Evolutionary conservation across 2,113 vertebrate genomes (phyloP).

Genomic region (Ornithorhynchus anatinus): DNA sequence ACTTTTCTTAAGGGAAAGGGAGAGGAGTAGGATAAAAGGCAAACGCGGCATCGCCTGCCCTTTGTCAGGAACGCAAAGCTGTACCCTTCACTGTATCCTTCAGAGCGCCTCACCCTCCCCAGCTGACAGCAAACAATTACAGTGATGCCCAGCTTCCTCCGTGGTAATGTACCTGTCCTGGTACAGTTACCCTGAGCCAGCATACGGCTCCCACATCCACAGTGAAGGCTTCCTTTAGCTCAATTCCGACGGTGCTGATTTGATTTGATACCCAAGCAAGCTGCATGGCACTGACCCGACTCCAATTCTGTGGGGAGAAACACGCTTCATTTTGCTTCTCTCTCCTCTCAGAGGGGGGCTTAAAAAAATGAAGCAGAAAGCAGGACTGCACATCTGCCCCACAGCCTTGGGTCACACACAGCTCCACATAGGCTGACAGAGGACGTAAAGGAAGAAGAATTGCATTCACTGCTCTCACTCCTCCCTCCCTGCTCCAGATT

Average conservation of each 20-base stretch:
- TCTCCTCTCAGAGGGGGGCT: no score
- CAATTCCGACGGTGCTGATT: background rate
- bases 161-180: background rate
- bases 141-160: conserved; percentile 1
- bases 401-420: no score
- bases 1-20: conserved; percentile 35
- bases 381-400: no score
- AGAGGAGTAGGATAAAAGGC: conserved; percentile 36
- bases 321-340: no score
- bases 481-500: no score
- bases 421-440: no score
- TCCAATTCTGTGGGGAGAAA: background rate
- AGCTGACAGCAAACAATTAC: background rate
- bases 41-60: conserved; percentile 34
- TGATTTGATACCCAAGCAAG: background rate
- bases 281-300: background rate
- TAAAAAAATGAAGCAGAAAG: no score
- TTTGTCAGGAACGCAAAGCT: conserved; percentile 46
- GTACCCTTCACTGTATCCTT: conserved; percentile 35
- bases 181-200: background rate
- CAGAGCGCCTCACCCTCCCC: conserved; percentile 47
- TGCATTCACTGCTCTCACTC: no score
- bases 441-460: no score
- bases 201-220: background rate
- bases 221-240: background rate